Evolutionary conservation across 2,888 invertebrate species (phyloP).

Genomic region (Polyommatus icarus): DNA sequence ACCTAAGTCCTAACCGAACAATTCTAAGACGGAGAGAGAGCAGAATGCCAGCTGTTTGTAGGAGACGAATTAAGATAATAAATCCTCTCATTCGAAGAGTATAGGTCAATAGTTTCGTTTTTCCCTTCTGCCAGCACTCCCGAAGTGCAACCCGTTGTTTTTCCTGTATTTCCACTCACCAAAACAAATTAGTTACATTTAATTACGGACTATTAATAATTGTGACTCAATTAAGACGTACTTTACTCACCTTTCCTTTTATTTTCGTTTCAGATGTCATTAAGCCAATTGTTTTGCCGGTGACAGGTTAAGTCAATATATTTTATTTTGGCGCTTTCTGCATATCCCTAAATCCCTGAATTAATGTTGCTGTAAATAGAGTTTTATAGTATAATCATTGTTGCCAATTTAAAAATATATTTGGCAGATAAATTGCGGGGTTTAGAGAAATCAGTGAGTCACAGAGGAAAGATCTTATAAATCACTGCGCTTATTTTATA

Average conservation of each 20-base stretch:
- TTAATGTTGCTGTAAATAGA: slow-evolving; percentile 16
- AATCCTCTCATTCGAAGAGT: no score
- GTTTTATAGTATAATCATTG: slow-evolving; percentile 20
- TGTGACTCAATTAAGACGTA: slow-evolving; percentile 13
- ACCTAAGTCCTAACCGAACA: no score
- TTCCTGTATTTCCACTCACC: background rate
- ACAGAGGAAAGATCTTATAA: slow-evolving; percentile 19
- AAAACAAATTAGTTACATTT: background rate
- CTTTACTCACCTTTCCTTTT: slow-evolving; percentile 18
- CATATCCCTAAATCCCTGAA: slow-evolving; percentile 13
- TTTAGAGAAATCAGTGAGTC: slow-evolving; percentile 7
- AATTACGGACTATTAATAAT: background rate
- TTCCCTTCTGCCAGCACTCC: no score
- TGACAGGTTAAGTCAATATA: slow-evolving; percentile 31
- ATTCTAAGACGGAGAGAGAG: no score
- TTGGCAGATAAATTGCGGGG: background rate
- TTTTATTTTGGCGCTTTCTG: slow-evolving; percentile 14
- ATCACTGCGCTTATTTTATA: slow-evolving; percentile 5
- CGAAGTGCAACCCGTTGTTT: no score
- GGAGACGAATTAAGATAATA: no score
- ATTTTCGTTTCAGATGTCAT: slow-evolving; percentile 30
- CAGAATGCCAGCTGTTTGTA: no score
- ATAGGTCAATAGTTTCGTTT: no score
- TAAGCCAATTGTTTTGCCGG: slow-evolving; percentile 35
- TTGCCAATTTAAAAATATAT: slow-evolving; percentile 29